phyloP scores from a whole-genome alignment of 2,888 invertebrate genomes.

The Acleris literana region DNA sequence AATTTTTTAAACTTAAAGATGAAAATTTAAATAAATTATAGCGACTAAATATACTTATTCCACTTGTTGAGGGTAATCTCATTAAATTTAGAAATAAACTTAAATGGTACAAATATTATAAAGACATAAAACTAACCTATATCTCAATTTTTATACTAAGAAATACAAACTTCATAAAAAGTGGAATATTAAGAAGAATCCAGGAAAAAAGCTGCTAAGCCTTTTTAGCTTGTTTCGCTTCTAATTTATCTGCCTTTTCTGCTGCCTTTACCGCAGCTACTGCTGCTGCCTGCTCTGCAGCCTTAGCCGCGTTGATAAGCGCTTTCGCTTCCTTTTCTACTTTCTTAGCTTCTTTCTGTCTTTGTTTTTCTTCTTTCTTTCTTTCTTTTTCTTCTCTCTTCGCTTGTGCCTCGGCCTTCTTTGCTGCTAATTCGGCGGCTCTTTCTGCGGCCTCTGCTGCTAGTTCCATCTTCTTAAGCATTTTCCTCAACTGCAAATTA shows the following conservation, averaged over 20 bases:
- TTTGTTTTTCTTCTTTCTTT: background rate
- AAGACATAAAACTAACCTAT: background rate
- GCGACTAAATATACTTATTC: too few relatives aligned
- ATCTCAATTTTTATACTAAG: background rate
- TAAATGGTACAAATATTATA: too few relatives aligned
- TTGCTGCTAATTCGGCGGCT: conserved; percentile 33
- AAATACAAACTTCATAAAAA: background rate
- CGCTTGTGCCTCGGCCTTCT: conserved; percentile 38
- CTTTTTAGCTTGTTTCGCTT: background rate
- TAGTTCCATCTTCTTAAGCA: conserved; percentile 61
- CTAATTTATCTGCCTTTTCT: background rate
- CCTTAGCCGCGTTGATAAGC: conserved; percentile 14
- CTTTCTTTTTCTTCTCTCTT: conserved; percentile 33
- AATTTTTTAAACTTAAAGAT: too few relatives aligned
- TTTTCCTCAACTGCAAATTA: conserved; percentile 59
- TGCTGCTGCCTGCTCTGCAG: too few relatives aligned
- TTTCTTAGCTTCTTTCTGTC: background rate
- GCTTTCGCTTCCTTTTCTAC: background rate
- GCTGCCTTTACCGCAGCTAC: conserved; percentile 1
- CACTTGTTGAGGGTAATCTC: too few relatives aligned
- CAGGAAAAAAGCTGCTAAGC: background rate
- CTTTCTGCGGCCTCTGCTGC: conserved; percentile 49
- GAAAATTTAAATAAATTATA: too few relatives aligned
- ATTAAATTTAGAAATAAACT: too few relatives aligned
- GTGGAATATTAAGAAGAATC: background rate